Conservation (phyloP, 2,888 invertebrate genomes). For the Lasioglossum calceatum region DNA sequence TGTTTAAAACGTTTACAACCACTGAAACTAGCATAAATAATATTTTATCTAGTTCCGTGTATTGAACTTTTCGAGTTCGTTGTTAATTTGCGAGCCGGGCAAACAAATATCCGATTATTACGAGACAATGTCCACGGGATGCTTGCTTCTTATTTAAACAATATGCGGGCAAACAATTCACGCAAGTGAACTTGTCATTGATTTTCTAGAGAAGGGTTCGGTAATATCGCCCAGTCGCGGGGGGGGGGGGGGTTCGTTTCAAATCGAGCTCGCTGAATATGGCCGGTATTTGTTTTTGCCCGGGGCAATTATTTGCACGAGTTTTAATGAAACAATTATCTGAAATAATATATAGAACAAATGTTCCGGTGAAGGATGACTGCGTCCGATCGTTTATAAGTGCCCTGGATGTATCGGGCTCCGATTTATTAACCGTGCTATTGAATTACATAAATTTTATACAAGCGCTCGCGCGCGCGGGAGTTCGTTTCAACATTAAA, state of each 20-base stretch:
- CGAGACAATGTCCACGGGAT: not conserved
- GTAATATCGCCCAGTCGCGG: constrained; percentile 17
- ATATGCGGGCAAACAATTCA: not conserved
- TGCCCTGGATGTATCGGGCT: not conserved
- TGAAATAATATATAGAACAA: constrained; percentile 55
- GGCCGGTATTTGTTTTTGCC: constrained; percentile 36
- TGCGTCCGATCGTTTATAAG: constrained; percentile 13
- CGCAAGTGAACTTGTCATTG: not conserved
- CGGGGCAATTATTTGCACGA: constrained; percentile 49
- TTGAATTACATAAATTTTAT: constrained; percentile 35
- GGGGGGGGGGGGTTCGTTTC: not conserved
- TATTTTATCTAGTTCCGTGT: no score
- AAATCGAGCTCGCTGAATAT: constrained; percentile 9
- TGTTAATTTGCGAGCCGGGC: no score
- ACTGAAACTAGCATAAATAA: no score
- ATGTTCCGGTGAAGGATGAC: constrained; percentile 9
- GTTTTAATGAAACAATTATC: constrained; percentile 56
- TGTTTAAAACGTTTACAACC: no score
- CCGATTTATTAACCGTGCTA: constrained; percentile 9
- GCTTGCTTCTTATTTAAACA: not conserved
- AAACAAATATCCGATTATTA: no score
- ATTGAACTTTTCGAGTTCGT: no score
- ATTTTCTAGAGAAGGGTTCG: constrained; percentile 23
- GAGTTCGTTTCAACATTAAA: constrained; percentile 28
- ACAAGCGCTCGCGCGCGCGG: not conserved